Base-by-base conservation (phyloP, 2,113 vertebrate genomes). In the Tragelaphus strepsiceros region DNA sequence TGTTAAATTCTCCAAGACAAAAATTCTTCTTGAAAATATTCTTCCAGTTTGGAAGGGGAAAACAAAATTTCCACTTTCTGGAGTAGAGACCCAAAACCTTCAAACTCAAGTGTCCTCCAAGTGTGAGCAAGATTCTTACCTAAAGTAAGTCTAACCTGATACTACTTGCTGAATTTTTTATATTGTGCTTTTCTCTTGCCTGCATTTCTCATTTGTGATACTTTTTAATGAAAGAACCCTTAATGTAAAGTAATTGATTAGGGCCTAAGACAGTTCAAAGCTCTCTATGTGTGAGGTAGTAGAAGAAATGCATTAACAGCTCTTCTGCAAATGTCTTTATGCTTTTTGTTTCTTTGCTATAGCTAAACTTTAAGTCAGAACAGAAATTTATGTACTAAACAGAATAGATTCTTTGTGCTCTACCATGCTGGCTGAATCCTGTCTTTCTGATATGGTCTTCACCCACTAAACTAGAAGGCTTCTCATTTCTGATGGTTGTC, bases 71-170 rank as follows among this genome's bases (percentile, higher is more conserved):
- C 98, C 97, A 98, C 98, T 98, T 98, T 97, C 96, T 51, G 35
- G 14, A 97, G 98, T 89, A 88, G 98, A 98, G 90, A 81, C 98
- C 97, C 97, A 97, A 98, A 98, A 98, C 96, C 97, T 98, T 97
- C 16, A 90, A 97, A 98, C 97, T 98, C 97, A 96, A 96, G 96
- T 98, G 98, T 98, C 97, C 97, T 98, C 98, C 98, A 99, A 99
- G 98, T 99, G 98, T 81, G 46, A 53, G 30, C 17, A 53, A 21
- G 9, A 81, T 51, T 91, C 58, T 96, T 91, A 83, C 67, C 91
- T 95, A 96, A 97, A 96, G 16, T 39, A 97, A 96, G 32, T 86
- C 58, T 86, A 90, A 67, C 39, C 78, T 93, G 77, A 46, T 96
- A 86, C 49, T 91, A 80, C 49, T 96, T 97, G 95, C 54, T 19